A percentile compares a stretch with the other conserved stretches of the same genome.
These are phyloP conservation scores for Zygothrica quintamaculata DNA, from an alignment of 2,888 invertebrate genomes.

Conservation along the genomic window DNA sequence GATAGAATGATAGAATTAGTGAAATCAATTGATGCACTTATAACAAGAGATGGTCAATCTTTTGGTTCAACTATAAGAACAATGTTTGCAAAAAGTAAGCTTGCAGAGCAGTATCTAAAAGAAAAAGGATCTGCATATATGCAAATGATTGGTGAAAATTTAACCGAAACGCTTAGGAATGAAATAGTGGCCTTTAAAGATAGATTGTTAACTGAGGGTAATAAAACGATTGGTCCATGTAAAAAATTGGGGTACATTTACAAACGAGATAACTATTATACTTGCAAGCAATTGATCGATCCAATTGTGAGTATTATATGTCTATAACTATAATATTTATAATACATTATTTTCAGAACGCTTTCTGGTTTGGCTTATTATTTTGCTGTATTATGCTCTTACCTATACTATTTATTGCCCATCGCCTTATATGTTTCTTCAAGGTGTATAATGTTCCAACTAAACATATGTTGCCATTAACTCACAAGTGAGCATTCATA, in stretches of 20 bases:
- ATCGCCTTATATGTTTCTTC: slow-evolving; percentile 92
- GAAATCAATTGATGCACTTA: no score
- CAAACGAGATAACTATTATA: neutral
- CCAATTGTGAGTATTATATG: slow-evolving; percentile 40
- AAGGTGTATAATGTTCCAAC: no score
- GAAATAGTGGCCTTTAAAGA: neutral
- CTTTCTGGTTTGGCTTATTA: slow-evolving; percentile 95
- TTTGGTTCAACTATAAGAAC: no score
- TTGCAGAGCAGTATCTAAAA: neutral
- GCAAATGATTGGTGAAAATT: slow-evolving; percentile 15
- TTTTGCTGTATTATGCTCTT: slow-evolving; percentile 93
- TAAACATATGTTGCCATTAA: no score
- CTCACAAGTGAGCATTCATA: no score
- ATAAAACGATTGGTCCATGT: slow-evolving; percentile 16
- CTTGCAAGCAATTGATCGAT: slow-evolving; percentile 25
- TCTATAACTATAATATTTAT: no score
- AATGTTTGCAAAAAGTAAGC: no score
- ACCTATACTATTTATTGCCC: slow-evolving; percentile 91
- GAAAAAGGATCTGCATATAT: neutral
- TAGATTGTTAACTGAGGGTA: slow-evolving; percentile 10
- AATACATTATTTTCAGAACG: slow-evolving; percentile 87
- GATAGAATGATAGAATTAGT: no score
- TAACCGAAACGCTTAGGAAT: slow-evolving; percentile 9
- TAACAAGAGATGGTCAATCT: no score
- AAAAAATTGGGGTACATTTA: slow-evolving; percentile 9